Evolutionary conservation across 2,888 invertebrate species (phyloP).

Genomic region (Hemistola chrysoprasaria): DNA sequence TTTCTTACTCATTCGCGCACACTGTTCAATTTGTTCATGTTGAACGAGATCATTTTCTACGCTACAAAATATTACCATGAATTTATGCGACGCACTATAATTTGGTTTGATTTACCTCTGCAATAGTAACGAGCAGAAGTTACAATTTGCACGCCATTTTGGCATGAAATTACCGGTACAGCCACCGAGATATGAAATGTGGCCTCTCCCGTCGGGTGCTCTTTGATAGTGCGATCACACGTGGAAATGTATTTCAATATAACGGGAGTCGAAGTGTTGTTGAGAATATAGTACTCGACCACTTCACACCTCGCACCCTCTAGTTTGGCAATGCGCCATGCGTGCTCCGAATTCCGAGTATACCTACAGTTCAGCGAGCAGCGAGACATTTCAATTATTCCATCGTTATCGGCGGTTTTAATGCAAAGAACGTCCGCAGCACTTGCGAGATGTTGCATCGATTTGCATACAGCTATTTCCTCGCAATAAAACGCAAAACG

Average conservation of each 20-base stretch:
- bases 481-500: slow-evolving; percentile 42
- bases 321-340: slow-evolving; percentile 56
- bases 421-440: slow-evolving; percentile 5
- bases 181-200: slow-evolving; percentile 40
- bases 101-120: slow-evolving; percentile 61
- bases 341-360: slow-evolving; percentile 38
- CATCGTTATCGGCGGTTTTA: slow-evolving; percentile 30
- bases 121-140: slow-evolving; percentile 49
- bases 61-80: slow-evolving; percentile 50
- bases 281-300: slow-evolving; percentile 34
- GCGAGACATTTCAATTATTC: slow-evolving; percentile 58
- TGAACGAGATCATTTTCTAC: slow-evolving; percentile 58
- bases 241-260: slow-evolving; percentile 41
- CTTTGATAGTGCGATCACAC: slow-evolving; percentile 36
- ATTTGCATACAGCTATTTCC: slow-evolving; percentile 48
- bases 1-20: slow-evolving; percentile 34
- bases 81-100: slow-evolving; percentile 51
- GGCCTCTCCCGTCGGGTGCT: slow-evolving; percentile 27
- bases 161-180: slow-evolving; percentile 47
- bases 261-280: slow-evolving; percentile 31
- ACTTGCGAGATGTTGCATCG: slow-evolving; percentile 27
- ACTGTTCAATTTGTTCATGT: slow-evolving; percentile 45
- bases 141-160: slow-evolving; percentile 55
- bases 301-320: slow-evolving; percentile 25
- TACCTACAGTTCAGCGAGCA: too few species aligned